Base-by-base conservation (phyloP, 2,888 invertebrate species). In the Phasia obesa region DNA sequence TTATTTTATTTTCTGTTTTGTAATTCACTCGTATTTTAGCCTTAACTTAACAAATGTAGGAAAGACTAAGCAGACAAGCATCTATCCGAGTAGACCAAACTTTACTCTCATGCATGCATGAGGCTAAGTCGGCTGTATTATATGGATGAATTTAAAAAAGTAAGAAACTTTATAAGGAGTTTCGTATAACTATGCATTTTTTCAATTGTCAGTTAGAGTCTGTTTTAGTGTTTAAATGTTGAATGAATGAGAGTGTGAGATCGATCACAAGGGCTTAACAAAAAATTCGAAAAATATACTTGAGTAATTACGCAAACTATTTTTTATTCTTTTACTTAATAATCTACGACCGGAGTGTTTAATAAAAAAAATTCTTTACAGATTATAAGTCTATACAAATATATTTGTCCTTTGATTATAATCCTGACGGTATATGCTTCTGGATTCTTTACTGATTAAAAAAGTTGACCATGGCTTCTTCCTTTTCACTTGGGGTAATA, bases 1-100 rank as follows among this genome's bases (percentile, higher is more conserved):
- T 25, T 25, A 15, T 55, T 51, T 53, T 38, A 44, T 17, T 53
- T 44, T 11, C 23, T 38, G 35, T 64, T 64, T 31, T 71, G 27
- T 65, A 78, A 78, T 79, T 73, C 51, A 79, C 57, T 65, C 17
- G 57, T 44, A 71, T 73, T 79, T 71, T 51, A 71, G 65, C 38
- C 55, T 31, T 57, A 65, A 42, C 59, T 27, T 11, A 1, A 11
- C 11, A 35, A 35, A 11, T 11, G 11, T 11, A 35, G 11, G 11
- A 35, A 35, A 11, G 11, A 21, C 35, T 13, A 51, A 44, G n/a
- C 13, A 60, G 11, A 49, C 44, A 5, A 3, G 1, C 38, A n/a
- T 1, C 13, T 11, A 42, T 15, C 13, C 5, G 19, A 4, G 31
- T n/a, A 21, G 31, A 31, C 13, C 19, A 11, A 59, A 47, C 25